These are phyloP conservation scores for Merodon equestris DNA, from an alignment of 2,888 invertebrate species.

Conservation along the genomic window DNA sequence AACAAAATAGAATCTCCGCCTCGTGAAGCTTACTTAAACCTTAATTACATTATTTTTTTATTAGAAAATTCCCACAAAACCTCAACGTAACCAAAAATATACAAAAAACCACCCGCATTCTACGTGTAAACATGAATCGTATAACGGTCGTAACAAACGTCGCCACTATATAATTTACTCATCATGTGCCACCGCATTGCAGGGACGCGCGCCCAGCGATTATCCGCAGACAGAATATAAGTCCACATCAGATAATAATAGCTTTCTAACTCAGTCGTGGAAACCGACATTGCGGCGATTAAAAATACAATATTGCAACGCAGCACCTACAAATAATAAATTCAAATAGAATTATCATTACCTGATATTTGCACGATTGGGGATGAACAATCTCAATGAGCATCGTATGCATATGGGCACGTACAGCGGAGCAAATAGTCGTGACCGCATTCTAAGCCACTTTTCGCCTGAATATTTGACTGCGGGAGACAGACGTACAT, in stretches of 20 bases:
- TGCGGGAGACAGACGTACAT: conserved; percentile 16
- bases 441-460: neutral
- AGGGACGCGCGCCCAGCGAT: neutral
- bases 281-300: neutral
- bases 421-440: too few relatives aligned
- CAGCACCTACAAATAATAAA: conserved; percentile 23
- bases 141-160: neutral
- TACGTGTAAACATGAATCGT: conserved; percentile 18
- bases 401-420: too few relatives aligned
- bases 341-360: conserved; percentile 36
- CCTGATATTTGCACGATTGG: conserved; percentile 2
- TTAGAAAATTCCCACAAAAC: conserved; percentile 9
- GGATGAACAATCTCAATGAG: neutral
- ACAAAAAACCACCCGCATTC: neutral
- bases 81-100: neutral
- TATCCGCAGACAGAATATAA: conserved; percentile 10
- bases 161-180: conserved; percentile 37
- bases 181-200: neutral
- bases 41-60: conserved; percentile 39
- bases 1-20: too few relatives aligned
- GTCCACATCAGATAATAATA: neutral
- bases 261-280: conserved; percentile 1
- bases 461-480: neutral
- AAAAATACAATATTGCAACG: conserved; percentile 28
- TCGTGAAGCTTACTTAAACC: conserved; percentile 23